Conservation (phyloP, 92 coral and sea anemone genomes). For the Paragorgia papillata region DNA sequence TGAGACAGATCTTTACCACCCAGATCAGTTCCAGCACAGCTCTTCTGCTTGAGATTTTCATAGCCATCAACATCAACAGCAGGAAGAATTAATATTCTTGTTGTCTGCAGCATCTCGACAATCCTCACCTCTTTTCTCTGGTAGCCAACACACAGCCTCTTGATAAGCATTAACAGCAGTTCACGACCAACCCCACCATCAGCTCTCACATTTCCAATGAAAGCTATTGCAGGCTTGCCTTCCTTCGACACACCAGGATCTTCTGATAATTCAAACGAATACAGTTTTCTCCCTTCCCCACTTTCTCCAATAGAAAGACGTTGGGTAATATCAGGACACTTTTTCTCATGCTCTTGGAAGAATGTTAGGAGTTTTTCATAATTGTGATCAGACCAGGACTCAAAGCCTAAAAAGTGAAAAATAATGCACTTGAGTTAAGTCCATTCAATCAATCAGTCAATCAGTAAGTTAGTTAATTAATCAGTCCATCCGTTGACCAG, state of each 20-base stretch:
- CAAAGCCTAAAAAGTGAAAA: constrained; percentile 8
- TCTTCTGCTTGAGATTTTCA: constrained; percentile 67
- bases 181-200: constrained; percentile 84
- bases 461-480: too few species aligned
- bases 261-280: constrained; percentile 67
- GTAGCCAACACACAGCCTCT: constrained; percentile 73
- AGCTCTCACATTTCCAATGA: constrained; percentile 87
- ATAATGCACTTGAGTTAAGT: neutral
- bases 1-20: constrained; percentile 72
- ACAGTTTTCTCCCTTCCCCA: constrained; percentile 64
- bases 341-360: constrained; percentile 55
- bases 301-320: constrained; percentile 70
- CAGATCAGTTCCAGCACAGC: constrained; percentile 61
- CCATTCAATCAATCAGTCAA: too few species aligned
- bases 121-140: constrained; percentile 60
- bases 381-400: constrained; percentile 61
- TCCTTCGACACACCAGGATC: constrained; percentile 52
- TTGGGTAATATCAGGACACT: constrained; percentile 65
- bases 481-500: too few species aligned
- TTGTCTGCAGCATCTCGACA: constrained; percentile 59
- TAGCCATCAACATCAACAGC: constrained; percentile 87
- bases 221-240: constrained; percentile 71
- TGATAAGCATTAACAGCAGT: constrained; percentile 70
- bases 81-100: constrained; percentile 80
- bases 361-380: constrained; percentile 56